These are phyloP conservation scores for Mycetomoellerius zeteki DNA, from an alignment of 1,140 invertebrate species.

Conservation along the genomic window DNA sequence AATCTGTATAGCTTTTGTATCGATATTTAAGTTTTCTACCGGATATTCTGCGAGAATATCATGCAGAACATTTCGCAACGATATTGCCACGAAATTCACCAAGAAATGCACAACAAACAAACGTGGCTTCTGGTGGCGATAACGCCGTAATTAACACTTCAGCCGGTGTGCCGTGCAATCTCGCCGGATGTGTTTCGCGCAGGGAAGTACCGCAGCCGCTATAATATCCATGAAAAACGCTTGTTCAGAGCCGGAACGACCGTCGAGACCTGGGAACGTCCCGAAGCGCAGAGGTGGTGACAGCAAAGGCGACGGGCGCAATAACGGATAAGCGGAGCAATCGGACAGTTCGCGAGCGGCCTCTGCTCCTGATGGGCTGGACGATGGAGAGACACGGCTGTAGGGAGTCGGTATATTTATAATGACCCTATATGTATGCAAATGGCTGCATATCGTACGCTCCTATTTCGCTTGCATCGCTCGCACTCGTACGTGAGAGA, in stretches of 20 bases:
- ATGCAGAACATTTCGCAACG: constrained; percentile 6
- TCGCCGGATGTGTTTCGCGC: constrained; percentile 21
- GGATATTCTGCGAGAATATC: background rate
- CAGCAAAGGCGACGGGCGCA: constrained; percentile 77
- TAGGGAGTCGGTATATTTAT: constrained; percentile 85
- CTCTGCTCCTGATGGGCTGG: constrained; percentile 82
- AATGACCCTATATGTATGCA: constrained; percentile 88
- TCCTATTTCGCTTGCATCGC: constrained; percentile 82
- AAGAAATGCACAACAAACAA: constrained; percentile 57
- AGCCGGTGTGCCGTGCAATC: constrained; percentile 30
- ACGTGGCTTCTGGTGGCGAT: constrained; percentile 48
- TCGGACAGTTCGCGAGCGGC: constrained; percentile 81
- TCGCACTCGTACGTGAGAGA: constrained; percentile 80
- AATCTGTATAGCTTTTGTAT: background rate
- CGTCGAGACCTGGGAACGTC: constrained; percentile 62
- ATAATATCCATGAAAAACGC: constrained; percentile 67
- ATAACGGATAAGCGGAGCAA: constrained; percentile 86
- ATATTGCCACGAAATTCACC: constrained; percentile 4
- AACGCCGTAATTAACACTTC: constrained; percentile 59
- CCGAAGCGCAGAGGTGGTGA: constrained; percentile 63
- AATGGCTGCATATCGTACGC: constrained; percentile 86
- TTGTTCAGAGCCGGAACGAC: constrained; percentile 64
- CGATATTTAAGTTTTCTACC: background rate
- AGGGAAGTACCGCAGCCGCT: constrained; percentile 12
- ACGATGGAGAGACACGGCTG: constrained; percentile 79